Evolutionary conservation across 2,113 vertebrate species (phyloP).

Genomic region (Cricetomys ansorgei): DNA sequence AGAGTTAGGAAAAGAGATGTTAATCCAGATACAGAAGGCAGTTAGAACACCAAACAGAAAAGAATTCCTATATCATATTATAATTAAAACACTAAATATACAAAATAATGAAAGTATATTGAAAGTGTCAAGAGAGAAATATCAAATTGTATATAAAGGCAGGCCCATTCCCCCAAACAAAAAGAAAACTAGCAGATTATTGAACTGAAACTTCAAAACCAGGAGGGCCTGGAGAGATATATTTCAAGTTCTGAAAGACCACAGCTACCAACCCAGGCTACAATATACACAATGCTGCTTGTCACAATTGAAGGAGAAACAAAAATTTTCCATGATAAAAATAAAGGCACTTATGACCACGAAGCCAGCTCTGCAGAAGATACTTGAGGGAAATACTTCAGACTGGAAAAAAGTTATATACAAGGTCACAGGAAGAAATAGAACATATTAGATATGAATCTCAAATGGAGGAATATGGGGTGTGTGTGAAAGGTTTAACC

Average conservation of each 20-base stretch:
- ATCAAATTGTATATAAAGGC: not conserved
- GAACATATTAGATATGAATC: not conserved
- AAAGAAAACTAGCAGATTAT: not conserved
- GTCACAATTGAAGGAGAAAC: not conserved
- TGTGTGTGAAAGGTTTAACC: not conserved
- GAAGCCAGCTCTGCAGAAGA: not conserved
- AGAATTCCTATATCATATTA: not conserved
- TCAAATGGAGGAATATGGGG: not conserved
- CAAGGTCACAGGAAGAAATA: not conserved
- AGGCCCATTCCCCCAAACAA: not conserved
- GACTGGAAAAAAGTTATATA: not conserved
- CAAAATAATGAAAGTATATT: not conserved
- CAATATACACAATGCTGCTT: not conserved
- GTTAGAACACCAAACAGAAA: not conserved
- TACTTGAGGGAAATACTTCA: not conserved
- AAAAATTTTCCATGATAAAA: not conserved
- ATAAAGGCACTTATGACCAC: not conserved
- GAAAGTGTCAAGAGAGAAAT: not conserved
- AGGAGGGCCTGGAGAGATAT: not conserved
- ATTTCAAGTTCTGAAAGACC: not conserved
- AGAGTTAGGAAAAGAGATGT: not conserved
- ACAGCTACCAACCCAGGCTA: not conserved
- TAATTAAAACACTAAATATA: not conserved
- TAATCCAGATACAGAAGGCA: not conserved
- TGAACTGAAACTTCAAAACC: not conserved